Percentiles rank a stretch among this genome's conserved stretches.
These are phyloP conservation scores for Polyodon spathula DNA, from an alignment of 2,113 vertebrate genomes.

Conservation along the genomic window DNA sequence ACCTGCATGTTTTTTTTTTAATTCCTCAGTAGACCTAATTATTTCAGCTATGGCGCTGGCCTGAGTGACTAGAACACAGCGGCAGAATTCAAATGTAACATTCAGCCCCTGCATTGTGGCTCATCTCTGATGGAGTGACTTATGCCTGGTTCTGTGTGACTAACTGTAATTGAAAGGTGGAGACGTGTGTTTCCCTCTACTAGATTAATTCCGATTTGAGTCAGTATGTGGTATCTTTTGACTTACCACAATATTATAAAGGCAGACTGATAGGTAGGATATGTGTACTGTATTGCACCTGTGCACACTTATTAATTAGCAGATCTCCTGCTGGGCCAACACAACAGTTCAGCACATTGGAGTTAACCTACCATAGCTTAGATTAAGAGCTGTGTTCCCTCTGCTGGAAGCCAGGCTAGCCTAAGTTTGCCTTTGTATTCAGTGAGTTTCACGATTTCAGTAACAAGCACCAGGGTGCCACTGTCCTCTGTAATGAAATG, in stretches of 20 bases:
- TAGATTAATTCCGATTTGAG: too few species aligned
- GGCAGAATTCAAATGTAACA: conserved; percentile 6
- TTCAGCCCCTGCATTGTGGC: conserved; percentile 12
- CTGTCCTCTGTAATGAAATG: not conserved
- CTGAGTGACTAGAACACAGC: conserved; percentile 1
- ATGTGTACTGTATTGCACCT: too few species aligned
- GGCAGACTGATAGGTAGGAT: too few species aligned
- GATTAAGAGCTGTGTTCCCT: not conserved
- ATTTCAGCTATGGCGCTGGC: not conserved
- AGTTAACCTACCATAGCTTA: not conserved
- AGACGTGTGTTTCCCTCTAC: too few species aligned
- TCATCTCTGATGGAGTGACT: conserved; percentile 6
- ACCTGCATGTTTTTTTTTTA: not conserved
- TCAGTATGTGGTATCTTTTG: too few species aligned
- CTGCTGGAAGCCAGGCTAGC: not conserved
- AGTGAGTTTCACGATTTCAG: not conserved
- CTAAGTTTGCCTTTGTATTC: not conserved
- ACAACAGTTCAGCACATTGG: not conserved
- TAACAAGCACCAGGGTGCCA: not conserved
- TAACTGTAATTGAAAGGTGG: too few species aligned
- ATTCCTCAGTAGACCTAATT: conserved; percentile 3
- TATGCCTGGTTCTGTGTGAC: too few species aligned
- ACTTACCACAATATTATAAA: too few species aligned
- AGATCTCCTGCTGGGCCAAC: too few species aligned
- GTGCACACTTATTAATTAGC: too few species aligned